phyloP scores from a whole-genome alignment of 1,140 invertebrate species.

The Magallana gigas region DNA sequence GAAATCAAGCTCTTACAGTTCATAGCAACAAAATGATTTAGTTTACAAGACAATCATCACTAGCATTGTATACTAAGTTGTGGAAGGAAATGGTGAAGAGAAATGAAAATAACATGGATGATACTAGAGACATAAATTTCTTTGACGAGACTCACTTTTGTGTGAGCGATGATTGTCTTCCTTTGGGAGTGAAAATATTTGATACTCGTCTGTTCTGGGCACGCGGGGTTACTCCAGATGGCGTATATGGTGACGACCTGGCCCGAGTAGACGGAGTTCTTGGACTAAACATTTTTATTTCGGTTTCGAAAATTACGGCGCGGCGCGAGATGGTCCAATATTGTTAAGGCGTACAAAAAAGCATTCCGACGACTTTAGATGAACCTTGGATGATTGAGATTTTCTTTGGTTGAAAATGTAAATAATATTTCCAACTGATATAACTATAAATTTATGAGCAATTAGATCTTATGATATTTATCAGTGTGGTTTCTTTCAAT shows the following conservation, averaged over 20 bases:
- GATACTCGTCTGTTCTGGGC: conserved; percentile 1
- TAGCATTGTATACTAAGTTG: too few relatives aligned
- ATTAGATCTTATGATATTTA: too few relatives aligned
- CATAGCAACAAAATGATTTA: too few relatives aligned
- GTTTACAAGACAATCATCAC: too few relatives aligned
- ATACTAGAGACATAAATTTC: too few relatives aligned
- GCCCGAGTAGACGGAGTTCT: conserved; percentile 2
- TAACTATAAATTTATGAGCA: too few relatives aligned
- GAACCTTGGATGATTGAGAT: neutral
- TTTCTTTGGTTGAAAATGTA: neutral
- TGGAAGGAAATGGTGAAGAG: too few relatives aligned
- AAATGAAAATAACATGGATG: too few relatives aligned
- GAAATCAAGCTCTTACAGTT: too few relatives aligned
- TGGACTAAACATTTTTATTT: neutral
- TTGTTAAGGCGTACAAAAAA: neutral
- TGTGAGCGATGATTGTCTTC: neutral
- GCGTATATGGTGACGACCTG: conserved; percentile 1
- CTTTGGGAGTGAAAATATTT: conserved; percentile 9
- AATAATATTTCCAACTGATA: neutral
- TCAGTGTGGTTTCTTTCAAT: neutral
- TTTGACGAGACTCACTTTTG: neutral
- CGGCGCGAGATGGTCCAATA: neutral
- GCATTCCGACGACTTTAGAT: neutral
- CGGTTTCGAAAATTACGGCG: conserved; percentile 13
- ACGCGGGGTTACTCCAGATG: neutral